Percentiles rank a stretch among this genome's conserved stretches.
These are phyloP conservation scores for Tetramorium alpestre DNA, from an alignment of 1,140 invertebrate species.

Conservation along the genomic window DNA sequence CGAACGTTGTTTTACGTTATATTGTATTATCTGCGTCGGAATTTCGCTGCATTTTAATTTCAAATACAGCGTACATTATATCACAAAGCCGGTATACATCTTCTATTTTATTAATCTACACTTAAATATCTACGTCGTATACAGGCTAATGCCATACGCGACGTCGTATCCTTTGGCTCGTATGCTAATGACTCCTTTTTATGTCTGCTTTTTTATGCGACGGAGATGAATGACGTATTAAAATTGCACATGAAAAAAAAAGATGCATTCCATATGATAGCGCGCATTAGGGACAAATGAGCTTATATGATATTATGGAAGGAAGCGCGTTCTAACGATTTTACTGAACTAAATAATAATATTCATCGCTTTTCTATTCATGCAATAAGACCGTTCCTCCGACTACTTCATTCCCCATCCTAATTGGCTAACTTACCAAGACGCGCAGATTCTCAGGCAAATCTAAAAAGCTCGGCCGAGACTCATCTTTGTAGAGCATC, in stretches of 20 bases:
- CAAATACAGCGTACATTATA: not conserved
- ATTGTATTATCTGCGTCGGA: not conserved
- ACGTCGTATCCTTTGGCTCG: not conserved
- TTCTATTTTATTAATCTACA: not conserved
- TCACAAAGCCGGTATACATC: not conserved
- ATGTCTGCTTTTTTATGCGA: not conserved
- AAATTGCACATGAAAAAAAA: not conserved
- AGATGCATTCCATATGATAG: not conserved
- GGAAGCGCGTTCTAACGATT: not conserved
- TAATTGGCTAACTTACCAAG: slow-evolving; percentile 35
- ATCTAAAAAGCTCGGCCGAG: slow-evolving; percentile 58
- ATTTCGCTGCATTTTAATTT: not conserved
- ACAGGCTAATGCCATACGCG: not conserved
- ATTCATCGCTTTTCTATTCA: not conserved
- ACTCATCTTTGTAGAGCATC: slow-evolving; percentile 61
- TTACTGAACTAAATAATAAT: slow-evolving; percentile 23
- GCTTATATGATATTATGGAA: not conserved
- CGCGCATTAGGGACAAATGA: not conserved
- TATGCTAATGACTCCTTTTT: slow-evolving; percentile 12
- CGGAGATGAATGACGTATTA: not conserved
- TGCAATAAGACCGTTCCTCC: not conserved
- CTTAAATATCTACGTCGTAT: not conserved
- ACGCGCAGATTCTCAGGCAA: slow-evolving; percentile 42
- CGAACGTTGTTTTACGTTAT: not conserved
- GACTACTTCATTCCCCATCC: slow-evolving; percentile 2